Base-by-base conservation (phyloP, 92 coral and sea anemone genomes). In the Epizoanthus ramosus region DNA sequence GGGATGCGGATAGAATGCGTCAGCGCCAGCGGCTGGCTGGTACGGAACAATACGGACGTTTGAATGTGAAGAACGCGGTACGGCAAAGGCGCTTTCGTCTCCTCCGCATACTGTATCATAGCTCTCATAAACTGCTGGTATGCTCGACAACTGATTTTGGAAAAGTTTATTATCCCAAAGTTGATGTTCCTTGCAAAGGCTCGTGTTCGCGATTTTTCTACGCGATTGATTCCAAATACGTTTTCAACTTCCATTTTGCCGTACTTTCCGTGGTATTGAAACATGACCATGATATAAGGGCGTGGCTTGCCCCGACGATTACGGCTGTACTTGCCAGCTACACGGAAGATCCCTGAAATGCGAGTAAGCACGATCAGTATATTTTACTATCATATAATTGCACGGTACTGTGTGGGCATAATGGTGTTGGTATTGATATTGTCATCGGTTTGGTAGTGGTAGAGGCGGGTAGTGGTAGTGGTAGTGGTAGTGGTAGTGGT, bases 1-100 rank as follows among this genome's bases (percentile, higher is more conserved):
- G 84, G 84, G 23, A 80, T 80, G 10, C 84, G 84, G 18, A 80
- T 80, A 19, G 31, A 28, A 10, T 80, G 19, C 1, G 84, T 80
- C 3, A 68, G 61, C 4, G 84, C 72, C 1, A 64, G 64, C 0
- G 84, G 84, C 31, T 64, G 72, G 60, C 45, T 54, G 23, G 18
- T 19, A 14, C 58, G 75, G 54, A 80, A 64, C 8, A 25, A 1
- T 1, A 68, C 61, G 9, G 47, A 12, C 15, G 74, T 65, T 43
- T 68, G 84, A 10, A 80, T 23, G 22, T 64, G 74, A 16, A 80
- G 84, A 43, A 28, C 33, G 23, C n/a, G 58, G 50, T 31, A 80
- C 47, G 84, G 84, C 12, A 80, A 10, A 0, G 15, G 50, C 10
- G 21, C 21, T 2, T 57, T 57, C 8, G 80, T 75, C 66, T 75